Base-by-base conservation (phyloP, 2,797 vertebrate species). In the Syngnathus rostellatus region DNA sequence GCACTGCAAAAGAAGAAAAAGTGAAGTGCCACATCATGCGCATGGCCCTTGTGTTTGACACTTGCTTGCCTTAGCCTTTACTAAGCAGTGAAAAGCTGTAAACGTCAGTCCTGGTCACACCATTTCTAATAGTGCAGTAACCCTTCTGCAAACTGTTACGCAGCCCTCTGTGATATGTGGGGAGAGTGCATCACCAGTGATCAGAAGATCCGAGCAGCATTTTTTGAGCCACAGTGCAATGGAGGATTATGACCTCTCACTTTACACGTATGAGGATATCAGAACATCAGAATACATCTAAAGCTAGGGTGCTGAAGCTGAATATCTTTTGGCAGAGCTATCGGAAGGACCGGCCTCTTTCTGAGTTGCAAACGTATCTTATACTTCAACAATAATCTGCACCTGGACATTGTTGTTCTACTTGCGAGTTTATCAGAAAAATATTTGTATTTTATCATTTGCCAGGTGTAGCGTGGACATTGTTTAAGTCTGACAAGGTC, bases 361-460 rank as follows among this genome's bases (percentile, higher is more conserved):
- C 84, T 86, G 86, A 89, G 89, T 91, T 85, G 86, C 88, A 89
- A 87, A 85, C 78, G 45, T 67, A 74, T 76, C 81, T 89, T 85
- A 81, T 71, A 48, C 81, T 74, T 76, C 66, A 63, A 74, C 82
- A 84, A 83, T 83, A 80, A 85, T 82, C 81, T 85, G 86, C 89
- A 90, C 88, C 87, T 90, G 86, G 87, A 83, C 84, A 79, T 77
- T 83, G 81, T 86, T 89, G 83, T 87, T 84, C 83, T 84, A 85
- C 83, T 85, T 77, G 73, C 70, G 80, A 75, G 80, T 83, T 90
- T 89, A 89, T 90, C 86, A 67, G 72, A 63, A 38, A 31, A 75
- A 83, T 73, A 83, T 83, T 74, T 86, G 82, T 72, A 68, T 87
- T 87, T 88, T 87, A 87, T 87, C 81, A 84, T 83, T 84, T 69